A percentile compares a stretch with the other conserved stretches of the same genome.
phyloP scores from a whole-genome alignment of 2,113 vertebrate species.

The Sisor rabdophorus region DNA sequence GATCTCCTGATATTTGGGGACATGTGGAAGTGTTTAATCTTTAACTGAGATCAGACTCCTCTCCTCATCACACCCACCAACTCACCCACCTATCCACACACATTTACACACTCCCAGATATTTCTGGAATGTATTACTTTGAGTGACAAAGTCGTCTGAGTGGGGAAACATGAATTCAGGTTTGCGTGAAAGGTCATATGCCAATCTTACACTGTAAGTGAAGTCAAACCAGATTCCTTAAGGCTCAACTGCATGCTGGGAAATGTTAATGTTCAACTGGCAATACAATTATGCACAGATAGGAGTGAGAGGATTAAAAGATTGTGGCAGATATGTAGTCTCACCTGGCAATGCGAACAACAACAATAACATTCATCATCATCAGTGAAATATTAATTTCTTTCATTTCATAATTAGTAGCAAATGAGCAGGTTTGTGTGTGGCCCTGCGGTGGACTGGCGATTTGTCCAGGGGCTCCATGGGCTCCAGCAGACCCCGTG shows the following conservation, averaged over 20 bases:
- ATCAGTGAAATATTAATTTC: neutral
- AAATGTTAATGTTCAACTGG: conserved; percentile 58
- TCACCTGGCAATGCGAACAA: neutral
- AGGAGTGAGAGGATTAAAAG: conserved; percentile 29
- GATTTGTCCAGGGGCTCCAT: no score
- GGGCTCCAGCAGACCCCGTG: no score
- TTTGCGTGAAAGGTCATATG: conserved; percentile 31
- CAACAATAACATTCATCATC: neutral
- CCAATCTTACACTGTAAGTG: conserved; percentile 39
- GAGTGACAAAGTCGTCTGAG: conserved; percentile 15
- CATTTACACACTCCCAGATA: conserved; percentile 6
- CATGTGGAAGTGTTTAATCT: conserved; percentile 5
- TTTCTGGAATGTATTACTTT: conserved; percentile 30
- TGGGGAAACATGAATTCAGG: conserved; percentile 16
- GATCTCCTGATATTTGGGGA: neutral
- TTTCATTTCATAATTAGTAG: no score
- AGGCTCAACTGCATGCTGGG: conserved; percentile 44
- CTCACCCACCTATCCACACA: neutral
- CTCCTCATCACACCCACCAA: neutral
- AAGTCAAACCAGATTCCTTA: conserved; percentile 48
- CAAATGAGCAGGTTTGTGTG: no score
- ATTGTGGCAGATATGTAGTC: conserved; percentile 10
- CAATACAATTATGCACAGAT: conserved; percentile 56
- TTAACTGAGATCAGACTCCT: conserved; percentile 10
- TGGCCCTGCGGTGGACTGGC: no score